Evolutionary conservation across 2,888 invertebrate species (phyloP), one percentile per base, ranked within the genome.

Genomic region (Ditylenchus weischeri): DNA sequence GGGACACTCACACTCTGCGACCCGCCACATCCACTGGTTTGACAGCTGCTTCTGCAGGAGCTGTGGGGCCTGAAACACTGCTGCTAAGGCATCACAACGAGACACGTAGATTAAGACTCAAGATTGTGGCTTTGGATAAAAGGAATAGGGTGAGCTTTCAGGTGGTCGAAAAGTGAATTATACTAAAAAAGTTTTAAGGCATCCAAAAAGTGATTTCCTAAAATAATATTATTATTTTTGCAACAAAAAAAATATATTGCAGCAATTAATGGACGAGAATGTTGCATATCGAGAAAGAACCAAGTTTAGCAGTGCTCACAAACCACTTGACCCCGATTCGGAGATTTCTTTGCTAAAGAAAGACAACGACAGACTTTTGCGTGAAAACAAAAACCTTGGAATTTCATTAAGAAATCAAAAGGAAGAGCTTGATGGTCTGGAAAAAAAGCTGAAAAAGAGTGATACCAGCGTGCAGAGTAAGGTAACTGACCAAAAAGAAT

Each of bases 31-130:
- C 59, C 8, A 36, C 36, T 29, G 38, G n/a, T 61, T 13, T 61
- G 59, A 35, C 35, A 8, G 13, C 35, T 10, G 23, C 61, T n/a
- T n/a, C 23, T 36, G 21, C 47, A n/a, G 36, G 59, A 21, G n/a
- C 10, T 58, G 48, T 43, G 69, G 59, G 58, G n/a, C 38, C 51
- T 5, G 71, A 71, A 62, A 64, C 51, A 21, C 48, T 73, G 50
- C n/a, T 71, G 35, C 38, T 60, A 19, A 74, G 66, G 43, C 67
- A 76, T 47, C 62, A 74, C 43, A 76, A 73, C 51, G 74, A 73
- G 65, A 62, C 77, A 18, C 65, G 74, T 10, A 49, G 64, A 21
- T 50, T 73, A n/a, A 51, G 74, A 38, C 62, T 65, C 51, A 47
- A 73, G 51, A 38, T 76, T 43, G 54, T 57, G 29, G 60, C 58